Evolutionary conservation across 2,888 invertebrate species (phyloP), one percentile per base, ranked within the genome.

Genomic region (Sceliomorpha sp.): DNA sequence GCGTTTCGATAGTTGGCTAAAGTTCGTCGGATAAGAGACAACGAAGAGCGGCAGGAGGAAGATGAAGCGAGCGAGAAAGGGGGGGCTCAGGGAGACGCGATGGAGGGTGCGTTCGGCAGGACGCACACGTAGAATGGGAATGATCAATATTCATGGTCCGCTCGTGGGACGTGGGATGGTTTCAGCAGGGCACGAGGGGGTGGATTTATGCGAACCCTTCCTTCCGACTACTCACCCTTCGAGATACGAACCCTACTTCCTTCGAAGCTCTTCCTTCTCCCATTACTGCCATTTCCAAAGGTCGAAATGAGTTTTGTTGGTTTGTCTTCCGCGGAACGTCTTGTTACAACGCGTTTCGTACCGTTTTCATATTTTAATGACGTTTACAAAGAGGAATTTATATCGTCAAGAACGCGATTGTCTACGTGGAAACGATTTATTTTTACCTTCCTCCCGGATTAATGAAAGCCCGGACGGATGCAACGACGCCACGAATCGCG

Each of bases 81-180:
- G 13, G 34, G 14, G 9, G 37, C 64, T n/a, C n/a, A n/a, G 72
- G 63, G 55, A 73, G 62, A 66, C 63, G 56, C 64, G 67, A 68
- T 53, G 69, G 70, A 60, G 71, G 50, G 63, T 75, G 72, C 74
- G 78, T 76, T 75, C 73, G 69, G 69, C 47, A 76, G 69, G 72
- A 72, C 42, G 70, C 66, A 66, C 60, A 66, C 60, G 67, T 70
- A 76, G 83, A 85, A 85, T 79, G 79, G 76, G 72, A 74, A 77
- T 85, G 85, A 87, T 86, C 87, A 86, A 87, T 87, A 87, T 87
- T 87, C 87, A 86, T 87, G 80, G 82, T 77, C 71, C 75, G 68
- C 75, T 70, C 64, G 68, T 72, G 74, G 69, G 66, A 76, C 72
- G 72, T 74, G 72, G 69, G 69, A 67, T 73, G 71, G 62, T 66